Base-by-base conservation (phyloP, 2,888 invertebrate genomes). In the Agrilus mali region DNA sequence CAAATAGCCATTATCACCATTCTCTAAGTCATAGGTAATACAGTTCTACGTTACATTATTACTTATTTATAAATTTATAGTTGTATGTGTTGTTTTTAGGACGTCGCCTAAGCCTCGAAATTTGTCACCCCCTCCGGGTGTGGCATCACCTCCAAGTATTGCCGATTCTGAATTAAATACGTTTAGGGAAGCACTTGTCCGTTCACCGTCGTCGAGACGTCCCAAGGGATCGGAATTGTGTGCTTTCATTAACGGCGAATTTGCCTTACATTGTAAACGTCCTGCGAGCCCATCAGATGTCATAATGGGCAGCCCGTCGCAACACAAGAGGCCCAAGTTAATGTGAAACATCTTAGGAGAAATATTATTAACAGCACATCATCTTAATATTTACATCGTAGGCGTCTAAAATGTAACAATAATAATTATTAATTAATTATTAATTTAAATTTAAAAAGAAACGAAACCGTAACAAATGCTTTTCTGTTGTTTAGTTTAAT, bases 231-330 rank as follows among this genome's bases (percentile, higher is more conserved):
- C 73, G 38, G 82, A 84, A 59, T 67, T 84, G 51, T 82, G 81
- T 64, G 75, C 80, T 56, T 84, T 84, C 65, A 82, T 80, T 59
- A 74, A 75, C 51, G 77, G 75, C 55, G 84, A 85, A 67, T 81
- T 82, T 61, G 79, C 80, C 47, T 75, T 83, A 46, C 80, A 83
- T 61, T 77, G 78, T 63, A 81, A 80, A 67, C 70, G 80, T 53
- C 77, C 80, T 35, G 77, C 80, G 44, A 77, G 78, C 55, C 77
- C 79, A 47, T 73, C 73, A 48, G 82, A 83, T 64, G 82, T 82
- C 52, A 78, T 77, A 60, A 84, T 83, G 82, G 84, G 81, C 61
- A 82, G 82, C 54, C 83, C 82, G 48, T 80, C 80, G 56, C 79
- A 81, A 63, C 74, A 75, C 62, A 85, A 85, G 66, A 75, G 82